phyloP scores from a whole-genome alignment of 30 jellyfish, hydroid and myxozoan genomes.

The Aurelia sp. region DNA sequence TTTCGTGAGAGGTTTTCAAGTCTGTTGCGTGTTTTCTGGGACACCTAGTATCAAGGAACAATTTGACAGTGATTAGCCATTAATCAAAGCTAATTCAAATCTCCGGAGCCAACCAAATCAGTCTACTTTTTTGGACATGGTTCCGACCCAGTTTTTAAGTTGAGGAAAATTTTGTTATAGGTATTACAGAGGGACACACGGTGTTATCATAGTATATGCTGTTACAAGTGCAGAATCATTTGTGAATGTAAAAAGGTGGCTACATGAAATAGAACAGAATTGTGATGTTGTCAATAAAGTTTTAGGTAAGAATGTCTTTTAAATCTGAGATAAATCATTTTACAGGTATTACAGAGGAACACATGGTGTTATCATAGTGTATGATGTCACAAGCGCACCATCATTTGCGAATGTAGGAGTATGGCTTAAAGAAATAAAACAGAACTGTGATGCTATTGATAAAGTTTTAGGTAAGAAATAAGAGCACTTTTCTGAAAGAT shows the following conservation, averaged over 20 bases:
- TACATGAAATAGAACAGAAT: constrained; percentile 97
- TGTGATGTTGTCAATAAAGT: constrained; percentile 96
- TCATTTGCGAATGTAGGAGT: constrained; percentile 96
- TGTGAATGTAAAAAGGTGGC: constrained; percentile 99
- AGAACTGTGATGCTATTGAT: constrained; percentile 91
- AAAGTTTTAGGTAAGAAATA: constrained; percentile 87
- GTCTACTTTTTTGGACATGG: too few species aligned
- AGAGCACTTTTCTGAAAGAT: too few species aligned
- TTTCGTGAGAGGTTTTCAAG: too few species aligned
- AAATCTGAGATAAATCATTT: too few species aligned
- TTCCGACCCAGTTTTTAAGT: too few species aligned
- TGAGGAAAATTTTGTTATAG: constrained; percentile 15
- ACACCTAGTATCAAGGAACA: too few species aligned
- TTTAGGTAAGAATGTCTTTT: constrained; percentile 68
- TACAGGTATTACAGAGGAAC: constrained; percentile 97
- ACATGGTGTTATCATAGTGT: constrained; percentile 97
- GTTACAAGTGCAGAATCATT: constrained; percentile 98
- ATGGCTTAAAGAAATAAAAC: constrained; percentile 98
- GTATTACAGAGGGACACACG: constrained; percentile 99
- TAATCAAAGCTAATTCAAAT: too few species aligned
- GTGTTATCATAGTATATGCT: constrained; percentile 96
- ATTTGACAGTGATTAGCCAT: too few species aligned
- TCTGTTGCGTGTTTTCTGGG: too few species aligned
- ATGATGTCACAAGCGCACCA: constrained; percentile 95
- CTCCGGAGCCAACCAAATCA: too few species aligned